phyloP scores from a whole-genome alignment of 1,140 invertebrate species.

The Nautilus pompilius region DNA sequence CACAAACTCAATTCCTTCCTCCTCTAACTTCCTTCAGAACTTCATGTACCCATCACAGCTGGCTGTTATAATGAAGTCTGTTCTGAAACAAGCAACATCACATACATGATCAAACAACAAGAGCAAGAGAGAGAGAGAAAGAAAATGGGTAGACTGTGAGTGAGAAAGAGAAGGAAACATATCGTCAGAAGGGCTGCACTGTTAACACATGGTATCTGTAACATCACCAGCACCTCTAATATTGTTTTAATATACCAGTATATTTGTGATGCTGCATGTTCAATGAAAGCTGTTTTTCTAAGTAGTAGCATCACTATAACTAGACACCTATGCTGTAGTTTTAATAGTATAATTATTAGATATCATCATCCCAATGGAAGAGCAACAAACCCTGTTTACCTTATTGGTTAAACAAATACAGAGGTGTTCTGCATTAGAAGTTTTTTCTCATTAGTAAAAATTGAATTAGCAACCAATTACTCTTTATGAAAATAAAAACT shows the following conservation, averaged over 20 bases:
- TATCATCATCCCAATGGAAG: too few relatives aligned
- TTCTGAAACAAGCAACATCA: constrained; percentile 59
- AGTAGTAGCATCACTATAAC: not conserved
- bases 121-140: not conserved
- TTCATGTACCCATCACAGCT: constrained; percentile 97
- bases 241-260: not conserved
- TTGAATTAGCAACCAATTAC: too few relatives aligned
- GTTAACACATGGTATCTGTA: not conserved
- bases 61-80: constrained; percentile 94
- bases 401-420: too few relatives aligned
- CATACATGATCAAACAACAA: not conserved
- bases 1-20: constrained; percentile 94
- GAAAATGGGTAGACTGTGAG: not conserved
- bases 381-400: too few relatives aligned
- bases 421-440: too few relatives aligned
- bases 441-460: too few relatives aligned
- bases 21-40: constrained; percentile 86
- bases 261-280: not conserved
- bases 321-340: too few relatives aligned
- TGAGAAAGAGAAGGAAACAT: not conserved
- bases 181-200: too few relatives aligned
- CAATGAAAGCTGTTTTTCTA: not conserved
- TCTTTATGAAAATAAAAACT: too few relatives aligned
- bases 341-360: too few relatives aligned
- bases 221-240: not conserved